Conservation (phyloP, 2,113 vertebrate genomes). For the Tragelaphus scriptus region DNA sequence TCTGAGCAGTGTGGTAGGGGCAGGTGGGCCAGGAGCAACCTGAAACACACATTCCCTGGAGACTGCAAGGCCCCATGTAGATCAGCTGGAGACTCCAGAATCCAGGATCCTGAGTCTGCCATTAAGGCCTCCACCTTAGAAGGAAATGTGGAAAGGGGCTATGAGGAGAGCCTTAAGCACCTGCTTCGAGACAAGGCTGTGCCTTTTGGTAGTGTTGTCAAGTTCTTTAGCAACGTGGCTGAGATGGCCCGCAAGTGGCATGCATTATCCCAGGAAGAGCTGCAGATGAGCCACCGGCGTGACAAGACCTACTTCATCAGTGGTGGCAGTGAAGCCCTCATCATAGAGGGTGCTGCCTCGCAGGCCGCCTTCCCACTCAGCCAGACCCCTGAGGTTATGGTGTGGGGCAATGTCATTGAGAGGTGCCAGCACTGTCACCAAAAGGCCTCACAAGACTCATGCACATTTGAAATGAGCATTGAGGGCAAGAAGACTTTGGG, state of each 20-base stretch:
- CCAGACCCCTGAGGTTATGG: constrained; percentile 71
- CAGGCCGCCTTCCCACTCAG: constrained; percentile 60
- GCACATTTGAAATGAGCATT: background rate
- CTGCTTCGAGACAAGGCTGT: constrained; percentile 76
- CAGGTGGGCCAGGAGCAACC: constrained; percentile 84
- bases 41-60: constrained; percentile 87
- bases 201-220: constrained; percentile 86
- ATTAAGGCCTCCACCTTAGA: constrained; percentile 75
- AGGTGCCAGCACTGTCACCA: background rate
- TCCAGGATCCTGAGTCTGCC: constrained; percentile 81
- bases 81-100: constrained; percentile 80
- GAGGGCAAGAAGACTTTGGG: background rate
- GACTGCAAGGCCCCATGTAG: constrained; percentile 79
- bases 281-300: constrained; percentile 21
- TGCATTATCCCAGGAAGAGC: constrained; percentile 82
- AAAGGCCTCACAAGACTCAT: background rate
- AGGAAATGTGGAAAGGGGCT: constrained; percentile 80
- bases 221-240: constrained; percentile 88
- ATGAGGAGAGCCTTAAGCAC: constrained; percentile 78
- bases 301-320: constrained; percentile 68
- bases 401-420: constrained; percentile 29
- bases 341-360: constrained; percentile 57
- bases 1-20: constrained; percentile 62
- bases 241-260: constrained; percentile 89
- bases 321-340: constrained; percentile 37